These are phyloP conservation scores for Burhinus oedicnemus DNA, from an alignment of 2,113 vertebrate species.

Conservation along the genomic window DNA sequence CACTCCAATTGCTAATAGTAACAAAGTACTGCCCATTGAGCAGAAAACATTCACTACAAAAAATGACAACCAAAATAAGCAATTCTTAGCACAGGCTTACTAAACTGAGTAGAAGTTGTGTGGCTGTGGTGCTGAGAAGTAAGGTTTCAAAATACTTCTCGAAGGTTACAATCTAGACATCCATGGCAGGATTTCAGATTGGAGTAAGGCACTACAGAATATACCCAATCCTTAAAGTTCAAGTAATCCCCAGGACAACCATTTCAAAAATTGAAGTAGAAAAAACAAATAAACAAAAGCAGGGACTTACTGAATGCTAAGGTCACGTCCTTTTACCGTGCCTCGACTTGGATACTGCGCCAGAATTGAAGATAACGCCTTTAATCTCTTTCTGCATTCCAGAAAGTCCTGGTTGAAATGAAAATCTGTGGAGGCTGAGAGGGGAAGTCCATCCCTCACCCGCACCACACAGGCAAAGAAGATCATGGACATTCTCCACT, in stretches of 20 bases:
- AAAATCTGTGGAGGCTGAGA: conserved; percentile 96
- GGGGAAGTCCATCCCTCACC: conserved; percentile 94
- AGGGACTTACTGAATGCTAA: conserved; percentile 86
- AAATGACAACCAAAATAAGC: neutral
- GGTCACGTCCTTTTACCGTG: conserved; percentile 79
- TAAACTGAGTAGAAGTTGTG: no score
- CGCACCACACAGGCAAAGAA: conserved; percentile 92
- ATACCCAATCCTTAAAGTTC: neutral
- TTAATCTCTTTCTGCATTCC: conserved; percentile 88
- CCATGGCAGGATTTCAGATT: neutral
- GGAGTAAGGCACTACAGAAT: neutral
- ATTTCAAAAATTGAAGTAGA: neutral
- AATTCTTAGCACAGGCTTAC: neutral
- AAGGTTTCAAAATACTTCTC: neutral
- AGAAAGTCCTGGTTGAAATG: conserved; percentile 86
- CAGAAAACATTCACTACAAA: neutral
- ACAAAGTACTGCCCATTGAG: neutral
- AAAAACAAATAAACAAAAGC: rapidly evolving
- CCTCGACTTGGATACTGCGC: conserved; percentile 80
- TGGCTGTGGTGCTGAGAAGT: neutral
- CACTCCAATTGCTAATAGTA: neutral
- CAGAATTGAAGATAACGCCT: conserved; percentile 81
- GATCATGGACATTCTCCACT: conserved; percentile 93
- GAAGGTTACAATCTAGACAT: neutral
- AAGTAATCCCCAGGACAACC: neutral